Conservation (phyloP, 1,140 invertebrate species). For the Glossosoma conforme region DNA sequence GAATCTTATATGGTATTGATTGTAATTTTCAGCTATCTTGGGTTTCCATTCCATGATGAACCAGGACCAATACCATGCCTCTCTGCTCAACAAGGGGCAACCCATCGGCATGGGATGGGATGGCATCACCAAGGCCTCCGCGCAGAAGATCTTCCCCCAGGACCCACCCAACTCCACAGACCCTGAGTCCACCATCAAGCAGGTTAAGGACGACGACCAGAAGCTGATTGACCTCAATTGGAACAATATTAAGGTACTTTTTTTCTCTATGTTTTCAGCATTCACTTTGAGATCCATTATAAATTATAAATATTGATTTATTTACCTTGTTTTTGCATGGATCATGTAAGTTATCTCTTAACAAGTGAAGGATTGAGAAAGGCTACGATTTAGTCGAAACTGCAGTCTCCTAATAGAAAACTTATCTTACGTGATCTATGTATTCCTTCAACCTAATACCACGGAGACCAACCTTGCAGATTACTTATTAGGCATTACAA, state of each 20-base stretch:
- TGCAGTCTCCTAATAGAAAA: too few relatives aligned
- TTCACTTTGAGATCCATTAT: too few relatives aligned
- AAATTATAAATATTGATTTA: too few relatives aligned
- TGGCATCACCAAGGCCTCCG: constrained; percentile 90
- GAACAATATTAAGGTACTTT: constrained; percentile 90
- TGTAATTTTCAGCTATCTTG: constrained; percentile 76
- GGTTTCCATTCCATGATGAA: constrained; percentile 99
- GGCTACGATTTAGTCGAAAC: too few relatives aligned
- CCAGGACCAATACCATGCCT: constrained; percentile 98
- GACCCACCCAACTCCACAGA: constrained; percentile 94
- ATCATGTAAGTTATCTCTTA: too few relatives aligned
- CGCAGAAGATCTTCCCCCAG: constrained; percentile 83
- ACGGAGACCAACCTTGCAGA: too few relatives aligned
- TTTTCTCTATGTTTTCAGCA: too few relatives aligned
- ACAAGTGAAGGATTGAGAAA: too few relatives aligned
- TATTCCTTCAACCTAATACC: too few relatives aligned
- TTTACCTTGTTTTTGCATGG: too few relatives aligned
- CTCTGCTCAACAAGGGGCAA: constrained; percentile 85
- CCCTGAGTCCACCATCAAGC: constrained; percentile 83
- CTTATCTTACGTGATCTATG: too few relatives aligned
- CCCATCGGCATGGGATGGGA: constrained; percentile 83
- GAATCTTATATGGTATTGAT: constrained; percentile 5
- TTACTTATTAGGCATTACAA: too few relatives aligned
- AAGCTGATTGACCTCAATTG: constrained; percentile 86
- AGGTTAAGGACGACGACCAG: constrained; percentile 83